Evolutionary conservation across 1,140 invertebrate species (phyloP).

Genomic region (Habropoda laboriosa): DNA sequence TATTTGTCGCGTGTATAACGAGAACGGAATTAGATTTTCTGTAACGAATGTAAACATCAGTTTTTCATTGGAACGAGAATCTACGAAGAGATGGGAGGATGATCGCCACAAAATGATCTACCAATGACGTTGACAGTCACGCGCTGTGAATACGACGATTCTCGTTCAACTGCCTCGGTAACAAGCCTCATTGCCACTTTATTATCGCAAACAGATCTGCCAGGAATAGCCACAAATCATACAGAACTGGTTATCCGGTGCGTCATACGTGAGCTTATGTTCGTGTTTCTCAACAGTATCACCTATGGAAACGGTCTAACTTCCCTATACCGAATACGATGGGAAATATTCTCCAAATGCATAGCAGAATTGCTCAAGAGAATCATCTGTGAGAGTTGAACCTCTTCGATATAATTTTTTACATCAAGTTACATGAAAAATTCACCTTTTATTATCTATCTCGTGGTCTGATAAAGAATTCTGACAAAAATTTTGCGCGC

Average conservation of each 20-base stretch:
- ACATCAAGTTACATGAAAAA: too few species aligned
- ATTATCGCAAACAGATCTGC: conserved; percentile 70
- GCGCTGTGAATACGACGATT: conserved; percentile 41
- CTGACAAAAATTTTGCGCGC: too few species aligned
- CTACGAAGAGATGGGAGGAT: conserved; percentile 11
- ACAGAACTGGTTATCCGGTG: conserved; percentile 71
- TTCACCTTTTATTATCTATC: too few species aligned
- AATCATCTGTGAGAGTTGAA: too few species aligned
- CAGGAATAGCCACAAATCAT: conserved; percentile 73
- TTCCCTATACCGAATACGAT: conserved; percentile 41
- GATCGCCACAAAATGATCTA: conserved; percentile 51
- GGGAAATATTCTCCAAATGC: conserved; percentile 23
- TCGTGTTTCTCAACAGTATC: conserved; percentile 53
- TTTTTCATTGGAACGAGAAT: conserved; percentile 9
- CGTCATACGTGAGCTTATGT: conserved; percentile 58
- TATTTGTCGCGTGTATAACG: background rate
- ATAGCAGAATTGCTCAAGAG: background rate
- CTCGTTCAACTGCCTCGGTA: conserved; percentile 64
- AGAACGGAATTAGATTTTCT: background rate
- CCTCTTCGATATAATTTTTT: too few species aligned
- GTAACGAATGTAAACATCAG: background rate
- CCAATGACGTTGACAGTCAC: conserved; percentile 53
- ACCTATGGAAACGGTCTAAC: conserved; percentile 44
- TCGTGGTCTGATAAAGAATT: too few species aligned
- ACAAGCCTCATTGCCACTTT: conserved; percentile 75